A percentile compares a stretch with the other conserved stretches of the same genome.
Conservation (phyloP, 1,140 invertebrate species). For the Telenomus remus region DNA sequence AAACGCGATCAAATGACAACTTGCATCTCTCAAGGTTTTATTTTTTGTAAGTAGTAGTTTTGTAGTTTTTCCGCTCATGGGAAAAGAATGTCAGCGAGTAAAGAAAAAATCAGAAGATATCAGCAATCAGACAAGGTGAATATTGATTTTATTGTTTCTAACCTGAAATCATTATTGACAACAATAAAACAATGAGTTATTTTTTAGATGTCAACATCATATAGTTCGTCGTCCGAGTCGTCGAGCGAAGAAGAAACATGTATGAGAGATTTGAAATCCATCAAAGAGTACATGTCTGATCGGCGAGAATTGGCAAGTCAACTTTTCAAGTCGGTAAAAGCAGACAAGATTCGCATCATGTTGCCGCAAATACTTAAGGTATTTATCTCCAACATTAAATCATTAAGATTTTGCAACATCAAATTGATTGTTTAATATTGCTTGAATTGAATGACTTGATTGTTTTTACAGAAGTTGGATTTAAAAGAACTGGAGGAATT, state of each 20-base stretch:
- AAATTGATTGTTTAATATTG: too few relatives aligned
- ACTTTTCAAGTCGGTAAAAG: slow-evolving; percentile 72
- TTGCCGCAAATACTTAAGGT: slow-evolving; percentile 72
- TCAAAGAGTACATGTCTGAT: slow-evolving; percentile 70
- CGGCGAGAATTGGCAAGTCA: slow-evolving; percentile 68
- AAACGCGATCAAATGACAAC: too few relatives aligned
- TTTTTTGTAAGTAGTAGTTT: too few relatives aligned
- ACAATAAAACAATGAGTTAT: too few relatives aligned
- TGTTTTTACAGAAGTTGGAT: slow-evolving; percentile 65
- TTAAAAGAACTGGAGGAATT: slow-evolving; percentile 69
- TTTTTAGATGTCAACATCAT: slow-evolving; percentile 30
- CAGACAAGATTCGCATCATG: slow-evolving; percentile 73
- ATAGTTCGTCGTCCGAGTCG: slow-evolving; percentile 60
- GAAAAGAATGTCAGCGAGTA: slow-evolving; percentile 4
- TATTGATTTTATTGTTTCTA: slow-evolving; percentile 5
- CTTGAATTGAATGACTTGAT: background rate
- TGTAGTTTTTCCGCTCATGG: too few relatives aligned
- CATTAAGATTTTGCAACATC: too few relatives aligned
- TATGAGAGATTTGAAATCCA: slow-evolving; percentile 69
- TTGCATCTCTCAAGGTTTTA: too few relatives aligned
- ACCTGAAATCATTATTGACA: slow-evolving; percentile 2
- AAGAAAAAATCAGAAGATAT: slow-evolving; percentile 8
- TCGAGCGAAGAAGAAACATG: slow-evolving; percentile 68
- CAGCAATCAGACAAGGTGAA: slow-evolving; percentile 11
- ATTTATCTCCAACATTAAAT: slow-evolving; percentile 10